These are phyloP conservation scores for Parthenolecanium corni DNA, from an alignment of 2,888 invertebrate species.

Conservation along the genomic window DNA sequence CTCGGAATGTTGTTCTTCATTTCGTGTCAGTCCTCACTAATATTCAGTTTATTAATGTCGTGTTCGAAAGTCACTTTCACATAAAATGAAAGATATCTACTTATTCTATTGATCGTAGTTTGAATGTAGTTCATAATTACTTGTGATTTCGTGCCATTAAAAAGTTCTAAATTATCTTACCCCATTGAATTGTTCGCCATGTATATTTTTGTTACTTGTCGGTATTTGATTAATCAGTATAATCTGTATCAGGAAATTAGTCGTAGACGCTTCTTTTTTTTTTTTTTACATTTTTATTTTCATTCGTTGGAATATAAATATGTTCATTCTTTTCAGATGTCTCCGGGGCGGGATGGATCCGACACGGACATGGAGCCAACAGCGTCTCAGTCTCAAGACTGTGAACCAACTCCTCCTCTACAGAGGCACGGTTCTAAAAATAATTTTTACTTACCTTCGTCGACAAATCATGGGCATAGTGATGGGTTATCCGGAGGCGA, in stretches of 20 bases:
- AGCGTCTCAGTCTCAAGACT: conserved; percentile 82
- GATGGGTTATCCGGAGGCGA: conserved; percentile 5
- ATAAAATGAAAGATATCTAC: no score
- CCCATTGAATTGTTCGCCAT: conserved; percentile 27
- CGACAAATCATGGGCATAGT: conserved; percentile 28
- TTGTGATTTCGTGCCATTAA: not conserved
- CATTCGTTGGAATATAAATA: not conserved
- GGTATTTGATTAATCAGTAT: conserved; percentile 3
- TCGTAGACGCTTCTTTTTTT: conserved; percentile 1
- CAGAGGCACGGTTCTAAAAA: conserved; percentile 76
- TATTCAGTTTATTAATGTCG: no score
- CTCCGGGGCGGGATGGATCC: conserved; percentile 66
- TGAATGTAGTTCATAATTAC: not conserved
- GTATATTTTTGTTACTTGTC: conserved; percentile 28
- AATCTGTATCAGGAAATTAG: conserved; percentile 1
- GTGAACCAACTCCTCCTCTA: conserved; percentile 78
- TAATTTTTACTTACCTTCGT: conserved; percentile 72
- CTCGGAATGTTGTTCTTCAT: no score
- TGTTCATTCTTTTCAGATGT: conserved; percentile 46
- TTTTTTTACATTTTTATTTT: no score
- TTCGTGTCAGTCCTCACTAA: no score
- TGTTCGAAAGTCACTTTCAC: no score
- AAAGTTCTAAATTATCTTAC: no score
- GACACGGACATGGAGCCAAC: conserved; percentile 81
- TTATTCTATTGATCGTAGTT: no score